Conservation (phyloP, 1,140 invertebrate species). For the Drosophila ironensis region DNA sequence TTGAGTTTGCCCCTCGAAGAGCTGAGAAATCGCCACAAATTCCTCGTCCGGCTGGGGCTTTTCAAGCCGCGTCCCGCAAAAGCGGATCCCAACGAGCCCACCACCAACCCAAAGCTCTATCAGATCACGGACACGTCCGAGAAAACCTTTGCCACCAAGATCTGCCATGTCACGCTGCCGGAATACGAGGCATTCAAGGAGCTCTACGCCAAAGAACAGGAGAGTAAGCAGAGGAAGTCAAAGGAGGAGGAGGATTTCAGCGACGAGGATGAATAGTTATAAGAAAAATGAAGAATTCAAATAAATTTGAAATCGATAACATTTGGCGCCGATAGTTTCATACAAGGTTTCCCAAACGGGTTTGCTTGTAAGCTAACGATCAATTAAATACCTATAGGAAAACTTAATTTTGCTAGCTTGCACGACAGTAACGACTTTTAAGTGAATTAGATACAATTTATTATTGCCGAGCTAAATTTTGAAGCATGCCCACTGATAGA, state of each 20-base stretch:
- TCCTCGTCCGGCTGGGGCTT: slow-evolving; percentile 65
- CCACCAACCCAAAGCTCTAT: slow-evolving; percentile 70
- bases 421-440: too few species aligned
- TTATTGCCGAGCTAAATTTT: too few species aligned
- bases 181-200: slow-evolving; percentile 79
- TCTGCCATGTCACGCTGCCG: slow-evolving; percentile 63
- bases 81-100: slow-evolving; percentile 66
- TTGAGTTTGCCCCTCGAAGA: slow-evolving; percentile 58
- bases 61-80: slow-evolving; percentile 70
- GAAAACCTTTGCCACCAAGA: slow-evolving; percentile 74
- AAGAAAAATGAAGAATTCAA: background rate
- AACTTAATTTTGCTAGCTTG: too few species aligned
- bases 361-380: too few species aligned
- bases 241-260: slow-evolving; percentile 45
- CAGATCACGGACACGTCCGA: slow-evolving; percentile 79
- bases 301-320: too few species aligned
- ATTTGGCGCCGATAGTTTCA: too few species aligned
- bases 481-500: too few species aligned
- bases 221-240: slow-evolving; percentile 21
- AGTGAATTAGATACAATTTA: too few species aligned
- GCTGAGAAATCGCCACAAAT: slow-evolving; percentile 65
- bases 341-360: too few species aligned
- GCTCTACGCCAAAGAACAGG: slow-evolving; percentile 56
- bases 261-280: slow-evolving; percentile 46
- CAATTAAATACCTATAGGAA: too few species aligned